Conservation (phyloP, 2,888 invertebrate species). For the Oscheius sp. region DNA sequence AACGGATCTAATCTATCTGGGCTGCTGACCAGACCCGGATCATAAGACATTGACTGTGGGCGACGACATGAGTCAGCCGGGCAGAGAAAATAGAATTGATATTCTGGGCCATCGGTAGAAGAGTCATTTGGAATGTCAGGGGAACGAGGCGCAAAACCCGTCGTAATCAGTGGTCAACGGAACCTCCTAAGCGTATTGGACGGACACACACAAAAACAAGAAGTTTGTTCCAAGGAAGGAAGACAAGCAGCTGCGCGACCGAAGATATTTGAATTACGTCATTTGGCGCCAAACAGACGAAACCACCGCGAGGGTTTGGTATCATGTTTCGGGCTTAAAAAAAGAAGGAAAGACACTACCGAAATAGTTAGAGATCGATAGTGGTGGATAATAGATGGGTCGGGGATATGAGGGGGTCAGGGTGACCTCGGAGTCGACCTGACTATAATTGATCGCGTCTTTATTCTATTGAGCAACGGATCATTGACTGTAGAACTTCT, state of each 20-base stretch:
- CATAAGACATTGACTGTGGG: neutral
- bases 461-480: conserved; percentile 4
- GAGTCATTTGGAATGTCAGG: neutral
- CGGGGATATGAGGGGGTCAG: conserved; percentile 18
- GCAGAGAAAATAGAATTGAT: neutral
- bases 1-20: conserved; percentile 31
- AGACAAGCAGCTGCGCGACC: conserved; percentile 15
- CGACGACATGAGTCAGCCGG: neutral
- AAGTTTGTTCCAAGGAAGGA: neutral
- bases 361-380: conserved; percentile 4
- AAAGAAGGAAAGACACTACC: conserved; percentile 14
- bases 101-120: no score
- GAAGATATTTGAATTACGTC: conserved; percentile 24
- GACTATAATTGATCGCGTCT: conserved; percentile 5
- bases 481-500: conserved; percentile 57
- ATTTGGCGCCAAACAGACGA: conserved; percentile 29
- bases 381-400: conserved; percentile 7
- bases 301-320: neutral
- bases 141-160: neutral
- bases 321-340: conserved; percentile 5
- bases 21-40: neutral
- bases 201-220: neutral
- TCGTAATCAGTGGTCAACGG: neutral
- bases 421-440: conserved; percentile 16
- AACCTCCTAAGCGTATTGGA: neutral